These are phyloP conservation scores for Apotomis turbidana DNA, from an alignment of 2,888 invertebrate genomes.

Conservation along the genomic window DNA sequence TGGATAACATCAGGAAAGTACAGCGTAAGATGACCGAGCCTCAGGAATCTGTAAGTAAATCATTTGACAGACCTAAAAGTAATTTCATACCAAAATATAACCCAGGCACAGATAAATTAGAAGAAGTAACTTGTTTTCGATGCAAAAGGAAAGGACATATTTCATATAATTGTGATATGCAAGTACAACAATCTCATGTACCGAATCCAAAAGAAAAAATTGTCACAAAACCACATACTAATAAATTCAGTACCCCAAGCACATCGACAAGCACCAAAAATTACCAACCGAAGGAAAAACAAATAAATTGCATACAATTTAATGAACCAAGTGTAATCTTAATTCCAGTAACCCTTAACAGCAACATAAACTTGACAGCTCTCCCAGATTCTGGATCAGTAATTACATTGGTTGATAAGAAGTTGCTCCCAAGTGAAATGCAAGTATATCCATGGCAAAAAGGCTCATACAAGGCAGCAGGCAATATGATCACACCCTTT, in stretches of 20 bases:
- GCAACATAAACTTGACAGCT: neutral
- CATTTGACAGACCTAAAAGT: no score
- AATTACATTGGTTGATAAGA: neutral
- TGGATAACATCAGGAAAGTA: conserved; percentile 12
- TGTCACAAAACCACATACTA: neutral
- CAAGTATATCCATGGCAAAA: conserved; percentile 3
- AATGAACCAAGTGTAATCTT: neutral
- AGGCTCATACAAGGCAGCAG: neutral
- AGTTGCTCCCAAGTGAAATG: neutral
- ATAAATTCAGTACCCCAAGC: no score
- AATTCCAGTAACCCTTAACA: neutral
- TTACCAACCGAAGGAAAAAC: neutral
- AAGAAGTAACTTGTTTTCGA: conserved; percentile 12
- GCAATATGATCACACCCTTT: neutral
- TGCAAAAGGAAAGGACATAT: conserved; percentile 13
- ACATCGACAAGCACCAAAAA: neutral
- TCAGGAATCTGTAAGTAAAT: neutral
- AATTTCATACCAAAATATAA: conserved; percentile 14
- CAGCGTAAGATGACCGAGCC: no score
- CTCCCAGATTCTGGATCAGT: neutral
- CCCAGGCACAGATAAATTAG: neutral
- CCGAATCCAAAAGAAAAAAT: neutral
- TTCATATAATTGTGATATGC: conserved; percentile 12
- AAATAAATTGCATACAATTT: neutral
- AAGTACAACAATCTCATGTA: neutral